Base-by-base conservation (phyloP, 37 sponge, comb jelly and placozoan genomes). In the Diacarnus erythraeanus region DNA sequence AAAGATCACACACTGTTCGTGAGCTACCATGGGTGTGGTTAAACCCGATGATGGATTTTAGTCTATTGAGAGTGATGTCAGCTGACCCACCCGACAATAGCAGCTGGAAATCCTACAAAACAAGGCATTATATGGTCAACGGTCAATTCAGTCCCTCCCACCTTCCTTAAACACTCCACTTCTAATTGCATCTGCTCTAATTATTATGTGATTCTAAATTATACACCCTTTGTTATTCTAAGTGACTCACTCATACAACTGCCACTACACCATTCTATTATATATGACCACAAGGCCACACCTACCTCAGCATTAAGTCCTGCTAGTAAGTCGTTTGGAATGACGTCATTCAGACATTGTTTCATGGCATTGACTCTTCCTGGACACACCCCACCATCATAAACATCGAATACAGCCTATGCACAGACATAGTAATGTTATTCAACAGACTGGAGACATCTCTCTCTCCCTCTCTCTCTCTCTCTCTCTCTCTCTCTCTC, bases 81-180 rank as follows among this genome's bases (percentile, higher is more conserved):
- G 87, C 90, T 26, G 83, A 89, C 1, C 95, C 97, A 47, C 97
- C 97, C 20, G 94, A 89, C 27, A 97, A 71, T 18, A 97, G 83
- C 69, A 97, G 81, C 71, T 94, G 95, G 33, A 97, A 88, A 63
- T 97, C 97, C 88, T 96, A 73, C 30, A 61, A 25, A 37, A 38
- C 33, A 30, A 47, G 12, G 51, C 6, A 47, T n/a, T n/a, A n/a
- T n/a, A n/a, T n/a, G n/a, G n/a, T n/a, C n/a, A n/a, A n/a, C n/a
- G n/a, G n/a, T n/a, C n/a, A n/a, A n/a, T n/a, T n/a, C n/a, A n/a
- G n/a, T n/a, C n/a, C n/a, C n/a, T n/a, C n/a, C n/a, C n/a, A n/a
- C n/a, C n/a, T n/a, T n/a, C n/a, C n/a, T n/a, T n/a, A n/a, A n/a
- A n/a, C n/a, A n/a, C n/a, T n/a, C n/a, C n/a, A n/a, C n/a, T n/a